Conservation (phyloP, 2,888 invertebrate species). For the Arge pagana region DNA sequence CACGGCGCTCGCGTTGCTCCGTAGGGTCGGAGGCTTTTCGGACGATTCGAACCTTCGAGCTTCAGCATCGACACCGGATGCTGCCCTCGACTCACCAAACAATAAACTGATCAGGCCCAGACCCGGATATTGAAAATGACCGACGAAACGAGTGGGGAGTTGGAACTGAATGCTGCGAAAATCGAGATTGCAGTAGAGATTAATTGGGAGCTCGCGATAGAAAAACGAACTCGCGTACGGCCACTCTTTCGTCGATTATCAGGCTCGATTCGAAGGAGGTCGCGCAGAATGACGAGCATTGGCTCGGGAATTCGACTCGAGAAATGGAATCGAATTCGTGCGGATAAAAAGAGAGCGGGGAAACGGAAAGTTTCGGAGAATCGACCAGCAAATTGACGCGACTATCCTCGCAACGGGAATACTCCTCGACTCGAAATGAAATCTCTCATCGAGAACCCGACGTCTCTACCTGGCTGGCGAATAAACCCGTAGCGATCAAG, state of each 20-base stretch:
- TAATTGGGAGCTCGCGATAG: conserved; percentile 39
- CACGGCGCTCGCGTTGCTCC: conserved; percentile 34
- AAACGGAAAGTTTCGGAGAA: no score
- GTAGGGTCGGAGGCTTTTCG: conserved; percentile 29
- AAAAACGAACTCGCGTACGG: conserved; percentile 38
- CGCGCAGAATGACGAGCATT: no score
- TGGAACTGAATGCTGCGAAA: no score
- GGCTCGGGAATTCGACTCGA: no score
- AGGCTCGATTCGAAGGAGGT: no score
- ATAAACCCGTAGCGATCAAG: conserved; percentile 26
- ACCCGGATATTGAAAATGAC: no score
- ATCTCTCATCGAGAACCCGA: conserved; percentile 47
- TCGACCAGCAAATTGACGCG: no score
- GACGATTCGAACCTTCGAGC: conserved; percentile 4
- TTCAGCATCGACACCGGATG: conserved; percentile 15
- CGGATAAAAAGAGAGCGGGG: no score
- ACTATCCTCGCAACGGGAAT: neutral
- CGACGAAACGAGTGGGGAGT: no score
- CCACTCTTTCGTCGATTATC: no score
- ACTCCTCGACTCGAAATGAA: conserved; percentile 36
- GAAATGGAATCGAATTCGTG: no score
- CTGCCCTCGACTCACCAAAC: conserved; percentile 11
- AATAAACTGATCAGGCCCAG: conserved; percentile 39
- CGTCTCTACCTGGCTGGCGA: conserved; percentile 38
- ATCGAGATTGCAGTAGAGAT: no score